Evolutionary conservation across 2,797 vertebrate genomes (phyloP).

Genomic region (Coregonus ussuriensis): DNA sequence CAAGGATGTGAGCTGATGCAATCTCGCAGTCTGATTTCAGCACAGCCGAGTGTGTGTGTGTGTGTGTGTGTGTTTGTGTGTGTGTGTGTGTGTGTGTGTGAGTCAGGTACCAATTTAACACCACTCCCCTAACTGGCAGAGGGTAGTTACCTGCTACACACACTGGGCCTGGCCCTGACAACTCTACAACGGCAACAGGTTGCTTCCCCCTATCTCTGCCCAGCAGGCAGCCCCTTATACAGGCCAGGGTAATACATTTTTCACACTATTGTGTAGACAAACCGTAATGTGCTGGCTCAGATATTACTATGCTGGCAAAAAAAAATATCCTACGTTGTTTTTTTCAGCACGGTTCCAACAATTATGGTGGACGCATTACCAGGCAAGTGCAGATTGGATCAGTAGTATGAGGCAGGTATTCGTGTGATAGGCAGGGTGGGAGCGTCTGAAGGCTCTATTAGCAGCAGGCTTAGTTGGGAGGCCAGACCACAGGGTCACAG

Average conservation of each 20-base stretch:
- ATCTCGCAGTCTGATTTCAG: slow-evolving; percentile 61
- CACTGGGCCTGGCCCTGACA: slow-evolving; percentile 50
- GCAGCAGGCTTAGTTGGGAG: background rate
- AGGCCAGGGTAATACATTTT: too few relatives aligned
- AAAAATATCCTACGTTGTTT: too few relatives aligned
- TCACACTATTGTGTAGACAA: too few relatives aligned
- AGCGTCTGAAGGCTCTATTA: background rate
- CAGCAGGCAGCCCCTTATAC: too few relatives aligned
- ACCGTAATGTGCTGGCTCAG: too few relatives aligned
- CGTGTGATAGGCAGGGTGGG: background rate
- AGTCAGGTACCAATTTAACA: background rate
- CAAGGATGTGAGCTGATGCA: slow-evolving; percentile 63
- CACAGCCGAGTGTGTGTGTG: slow-evolving; percentile 14
- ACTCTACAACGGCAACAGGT: slow-evolving; percentile 11
- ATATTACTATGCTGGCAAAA: too few relatives aligned
- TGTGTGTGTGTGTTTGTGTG: background rate
- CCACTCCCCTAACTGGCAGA: slow-evolving; percentile 64
- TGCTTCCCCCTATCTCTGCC: too few relatives aligned
- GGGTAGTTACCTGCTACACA: slow-evolving; percentile 58
- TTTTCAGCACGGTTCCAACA: too few relatives aligned
- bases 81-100: background rate
- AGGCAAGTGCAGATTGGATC: too few relatives aligned
- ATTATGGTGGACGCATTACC: too few relatives aligned
- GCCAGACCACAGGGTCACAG: background rate
- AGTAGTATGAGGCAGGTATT: background rate